Evolutionary conservation across 1,140 invertebrate genomes (phyloP).

Genomic region (Danaus melanippus): DNA sequence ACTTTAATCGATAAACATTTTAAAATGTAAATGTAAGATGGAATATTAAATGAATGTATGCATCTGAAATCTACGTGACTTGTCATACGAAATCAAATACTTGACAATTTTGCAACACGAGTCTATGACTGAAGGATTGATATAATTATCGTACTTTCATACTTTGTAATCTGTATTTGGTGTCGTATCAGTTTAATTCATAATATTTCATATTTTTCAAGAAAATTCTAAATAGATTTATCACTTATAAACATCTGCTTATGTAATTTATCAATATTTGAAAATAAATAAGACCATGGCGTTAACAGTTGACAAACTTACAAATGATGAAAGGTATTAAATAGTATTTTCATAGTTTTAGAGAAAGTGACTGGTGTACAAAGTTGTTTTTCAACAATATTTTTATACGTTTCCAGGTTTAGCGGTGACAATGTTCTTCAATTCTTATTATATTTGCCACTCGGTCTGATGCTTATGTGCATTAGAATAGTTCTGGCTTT

Average conservation of each 20-base stretch:
- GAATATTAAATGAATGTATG: no score
- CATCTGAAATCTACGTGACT: no score
- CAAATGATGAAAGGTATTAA: conserved; percentile 52
- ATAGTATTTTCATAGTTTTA: conserved; percentile 21
- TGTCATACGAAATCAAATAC: neutral
- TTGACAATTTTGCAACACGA: neutral
- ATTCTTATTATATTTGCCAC: conserved; percentile 70
- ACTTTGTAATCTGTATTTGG: conserved; percentile 13
- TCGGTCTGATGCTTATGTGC: conserved; percentile 68
- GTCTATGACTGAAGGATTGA: neutral
- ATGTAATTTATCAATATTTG: conserved; percentile 1
- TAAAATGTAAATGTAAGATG: no score
- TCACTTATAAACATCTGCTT: conserved; percentile 9
- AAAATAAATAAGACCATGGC: conserved; percentile 31
- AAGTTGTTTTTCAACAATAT: no score
- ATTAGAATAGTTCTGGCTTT: conserved; percentile 65
- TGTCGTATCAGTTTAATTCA: conserved; percentile 17
- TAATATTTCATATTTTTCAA: conserved; percentile 14
- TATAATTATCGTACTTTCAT: conserved; percentile 1
- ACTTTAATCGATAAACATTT: no score
- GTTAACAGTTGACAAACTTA: conserved; percentile 53
- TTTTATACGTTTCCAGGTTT: conserved; percentile 60
- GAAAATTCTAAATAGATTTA: conserved; percentile 11
- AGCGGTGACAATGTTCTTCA: conserved; percentile 66
- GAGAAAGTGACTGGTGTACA: conserved; percentile 14